Conservation (phyloP, 2,888 invertebrate genomes). For the Tuberolachnus salignus region DNA sequence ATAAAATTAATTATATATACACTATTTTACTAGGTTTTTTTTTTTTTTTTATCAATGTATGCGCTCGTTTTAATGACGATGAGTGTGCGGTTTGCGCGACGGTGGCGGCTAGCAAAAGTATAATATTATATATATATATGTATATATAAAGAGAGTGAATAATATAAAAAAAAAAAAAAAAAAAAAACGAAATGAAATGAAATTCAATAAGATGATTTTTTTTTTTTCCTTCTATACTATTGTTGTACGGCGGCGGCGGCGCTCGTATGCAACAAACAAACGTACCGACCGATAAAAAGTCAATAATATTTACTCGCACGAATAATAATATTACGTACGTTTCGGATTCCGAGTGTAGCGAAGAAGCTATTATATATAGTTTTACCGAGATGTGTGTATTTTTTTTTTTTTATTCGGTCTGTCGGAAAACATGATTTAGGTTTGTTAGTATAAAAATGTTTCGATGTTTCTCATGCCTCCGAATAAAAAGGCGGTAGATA, state of each 20-base stretch:
- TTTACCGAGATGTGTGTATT: too few species aligned
- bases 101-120: constrained; percentile 43
- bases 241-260: constrained; percentile 30
- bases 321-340: too few species aligned
- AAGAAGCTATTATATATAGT: too few species aligned
- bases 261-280: constrained; percentile 35
- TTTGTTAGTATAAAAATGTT: too few species aligned
- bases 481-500: too few species aligned
- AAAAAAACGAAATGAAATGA: constrained; percentile 23
- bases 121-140: not conserved
- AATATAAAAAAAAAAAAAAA: constrained; percentile 14
- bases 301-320: too few species aligned
- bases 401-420: too few species aligned
- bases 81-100: constrained; percentile 46
- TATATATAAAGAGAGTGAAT: constrained; percentile 7
- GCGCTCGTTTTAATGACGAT: constrained; percentile 54
- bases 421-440: too few species aligned
- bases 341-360: too few species aligned
- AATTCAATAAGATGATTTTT: constrained; percentile 53
- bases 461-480: too few species aligned
- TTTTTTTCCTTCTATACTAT: constrained; percentile 31
- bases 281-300: not conserved
- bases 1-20: constrained; percentile 55
- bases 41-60: constrained; percentile 40
- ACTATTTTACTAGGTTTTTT: constrained; percentile 41